Evolutionary conservation across 2,888 invertebrate genomes (phyloP).

Genomic region (Seira musarum): DNA sequence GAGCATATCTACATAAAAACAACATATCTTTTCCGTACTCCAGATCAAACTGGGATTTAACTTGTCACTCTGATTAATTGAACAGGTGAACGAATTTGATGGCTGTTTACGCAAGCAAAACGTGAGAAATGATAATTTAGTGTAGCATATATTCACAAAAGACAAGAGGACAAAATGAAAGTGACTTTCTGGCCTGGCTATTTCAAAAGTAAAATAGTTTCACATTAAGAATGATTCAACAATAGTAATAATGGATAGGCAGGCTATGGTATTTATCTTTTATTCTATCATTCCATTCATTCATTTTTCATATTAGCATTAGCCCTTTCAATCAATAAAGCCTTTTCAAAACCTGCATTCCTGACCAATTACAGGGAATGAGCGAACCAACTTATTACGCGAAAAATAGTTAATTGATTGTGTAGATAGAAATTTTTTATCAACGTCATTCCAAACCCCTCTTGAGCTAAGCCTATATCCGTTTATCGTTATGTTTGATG

Average conservation of each 20-base stretch:
- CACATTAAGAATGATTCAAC: too few species aligned
- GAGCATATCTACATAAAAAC: too few species aligned
- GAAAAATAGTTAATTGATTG: background rate
- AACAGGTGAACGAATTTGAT: background rate
- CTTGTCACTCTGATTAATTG: background rate
- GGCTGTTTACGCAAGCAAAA: background rate
- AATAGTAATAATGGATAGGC: too few species aligned
- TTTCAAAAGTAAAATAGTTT: too few species aligned
- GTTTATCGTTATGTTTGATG: background rate
- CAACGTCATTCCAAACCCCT: background rate
- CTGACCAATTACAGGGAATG: background rate
- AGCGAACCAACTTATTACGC: background rate
- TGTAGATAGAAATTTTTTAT: background rate
- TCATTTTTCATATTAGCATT: background rate
- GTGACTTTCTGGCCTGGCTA: too few species aligned
- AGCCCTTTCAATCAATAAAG: background rate
- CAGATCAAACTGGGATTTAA: slow-evolving; percentile 10
- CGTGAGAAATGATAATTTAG: too few species aligned
- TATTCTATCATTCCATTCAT: background rate
- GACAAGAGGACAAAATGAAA: too few species aligned
- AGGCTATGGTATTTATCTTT: too few species aligned
- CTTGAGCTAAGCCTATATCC: background rate
- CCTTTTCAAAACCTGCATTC: background rate
- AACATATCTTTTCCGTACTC: background rate
- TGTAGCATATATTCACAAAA: too few species aligned